Conservation (phyloP, 2,888 invertebrate species). For the Hecatera dysodea region DNA sequence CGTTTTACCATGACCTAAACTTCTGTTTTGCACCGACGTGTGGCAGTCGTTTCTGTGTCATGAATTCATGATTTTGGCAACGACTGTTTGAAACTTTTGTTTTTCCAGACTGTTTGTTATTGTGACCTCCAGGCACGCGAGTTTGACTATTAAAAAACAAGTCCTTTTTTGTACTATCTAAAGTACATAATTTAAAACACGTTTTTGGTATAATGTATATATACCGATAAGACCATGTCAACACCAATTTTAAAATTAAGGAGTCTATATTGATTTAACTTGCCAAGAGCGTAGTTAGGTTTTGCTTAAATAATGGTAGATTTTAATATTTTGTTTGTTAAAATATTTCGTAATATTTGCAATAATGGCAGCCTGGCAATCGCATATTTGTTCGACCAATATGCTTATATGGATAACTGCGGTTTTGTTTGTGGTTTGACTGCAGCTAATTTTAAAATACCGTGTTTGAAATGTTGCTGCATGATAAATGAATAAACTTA, state of each 20-base stretch:
- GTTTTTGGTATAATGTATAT: background rate
- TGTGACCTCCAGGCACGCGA: conserved; percentile 36
- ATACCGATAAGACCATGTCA: background rate
- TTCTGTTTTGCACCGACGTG: background rate
- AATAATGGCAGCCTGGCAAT: conserved; percentile 6
- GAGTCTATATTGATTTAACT: conserved; percentile 47
- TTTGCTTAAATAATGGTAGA: conserved; percentile 44
- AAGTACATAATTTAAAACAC: background rate
- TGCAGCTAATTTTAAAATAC: conserved; percentile 4
- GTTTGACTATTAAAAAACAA: conserved; percentile 7
- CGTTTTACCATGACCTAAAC: background rate
- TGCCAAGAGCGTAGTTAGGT: conserved; percentile 64
- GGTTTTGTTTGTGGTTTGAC: conserved; percentile 40
- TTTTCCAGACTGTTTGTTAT: conserved; percentile 16
- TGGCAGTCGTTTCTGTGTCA: background rate
- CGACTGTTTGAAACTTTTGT: conserved; percentile 28
- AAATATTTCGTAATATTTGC: background rate
- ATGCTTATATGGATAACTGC: conserved; percentile 7
- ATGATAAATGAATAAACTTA: background rate
- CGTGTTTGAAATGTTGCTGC: background rate
- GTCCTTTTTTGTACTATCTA: background rate
- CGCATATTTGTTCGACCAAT: background rate
- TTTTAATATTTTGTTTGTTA: background rate
- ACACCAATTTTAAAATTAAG: conserved; percentile 48
- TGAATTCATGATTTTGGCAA: conserved; percentile 12